These are phyloP conservation scores for Acanthosoma haemorrhoidale DNA, from an alignment of 2,888 invertebrate genomes.

Conservation along the genomic window DNA sequence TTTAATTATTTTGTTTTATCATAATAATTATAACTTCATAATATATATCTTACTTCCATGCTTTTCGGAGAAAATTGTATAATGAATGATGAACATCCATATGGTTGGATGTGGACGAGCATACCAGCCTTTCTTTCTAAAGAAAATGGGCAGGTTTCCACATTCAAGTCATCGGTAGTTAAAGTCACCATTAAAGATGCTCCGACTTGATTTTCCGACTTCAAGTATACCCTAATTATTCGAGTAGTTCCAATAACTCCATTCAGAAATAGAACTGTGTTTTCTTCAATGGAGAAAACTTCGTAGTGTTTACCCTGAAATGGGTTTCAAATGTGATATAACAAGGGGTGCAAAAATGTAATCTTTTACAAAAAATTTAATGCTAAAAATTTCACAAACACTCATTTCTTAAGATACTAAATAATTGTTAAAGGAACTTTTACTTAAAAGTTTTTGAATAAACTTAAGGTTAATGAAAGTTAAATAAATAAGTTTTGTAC, in stretches of 20 bases:
- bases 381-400: too few relatives aligned
- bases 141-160: not conserved
- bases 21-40: too few relatives aligned
- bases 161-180: too few relatives aligned
- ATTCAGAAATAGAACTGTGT: not conserved
- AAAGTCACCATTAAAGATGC: not conserved
- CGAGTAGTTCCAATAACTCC: not conserved
- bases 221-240: not conserved
- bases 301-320: not conserved
- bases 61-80: not conserved
- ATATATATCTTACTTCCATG: not conserved
- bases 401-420: too few relatives aligned
- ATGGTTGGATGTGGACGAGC: not conserved
- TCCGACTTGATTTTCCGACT: not conserved
- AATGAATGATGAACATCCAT: not conserved
- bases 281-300: not conserved
- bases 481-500: too few relatives aligned
- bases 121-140: not conserved
- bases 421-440: too few relatives aligned
- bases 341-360: too few relatives aligned
- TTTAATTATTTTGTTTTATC: too few relatives aligned
- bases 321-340: too few relatives aligned
- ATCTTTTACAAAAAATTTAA: too few relatives aligned
- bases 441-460: too few relatives aligned
- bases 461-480: too few relatives aligned